Evolutionary conservation across 2,797 vertebrate genomes (phyloP), one percentile per base, ranked within the genome.

Genomic region (Hypotaenidia okinawae): DNA sequence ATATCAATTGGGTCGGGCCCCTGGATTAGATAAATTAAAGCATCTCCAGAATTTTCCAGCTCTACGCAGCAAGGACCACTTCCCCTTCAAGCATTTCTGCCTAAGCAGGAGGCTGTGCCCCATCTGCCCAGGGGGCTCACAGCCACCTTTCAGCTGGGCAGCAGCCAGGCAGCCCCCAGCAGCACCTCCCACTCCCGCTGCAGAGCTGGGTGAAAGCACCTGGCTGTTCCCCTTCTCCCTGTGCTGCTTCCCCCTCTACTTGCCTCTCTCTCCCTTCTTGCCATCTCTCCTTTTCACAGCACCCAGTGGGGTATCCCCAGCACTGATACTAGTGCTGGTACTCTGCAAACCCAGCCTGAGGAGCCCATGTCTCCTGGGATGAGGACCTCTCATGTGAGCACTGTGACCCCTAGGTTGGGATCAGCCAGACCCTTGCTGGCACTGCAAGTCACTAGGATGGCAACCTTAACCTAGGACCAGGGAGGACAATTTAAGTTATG

Each of bases 31-130:
- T 32, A 39, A 84, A 83, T 76, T 54, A 51, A 89, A 87, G 13
- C 5, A 7, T 75, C 79, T 90, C 63, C 47, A 93, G 82, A 92
- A 80, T 58, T 67, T 87, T 91, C 54, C 66, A 79, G 47, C 39
- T 91, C 0, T 0, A 25, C 49, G n/a, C 23, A 32, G 49, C 0
- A 6, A 87, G 62, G 52, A 84, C 25, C 5, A 1, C 13, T 28
- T 94, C 51, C n/a, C 68, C 32, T 63, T 75, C 39, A 63, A 84
- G 16, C 10, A 21, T 11, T 37, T 78, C 72, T 33, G 16, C 57
- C 41, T 5, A 3, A 73, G 45, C 57, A 74, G 72, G 63, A 76
- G 81, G 41, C 58, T 0, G 3, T 79, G 85, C 43, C 62, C 33
- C 17, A 52, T 1, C 52, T 19, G 39, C 15, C 49, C 49, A 37